A percentile compares a stretch with the other conserved stretches of the same genome.
These are phyloP conservation scores for Vimba vimba DNA, from an alignment of 2,113 vertebrate species.

Conservation along the genomic window DNA sequence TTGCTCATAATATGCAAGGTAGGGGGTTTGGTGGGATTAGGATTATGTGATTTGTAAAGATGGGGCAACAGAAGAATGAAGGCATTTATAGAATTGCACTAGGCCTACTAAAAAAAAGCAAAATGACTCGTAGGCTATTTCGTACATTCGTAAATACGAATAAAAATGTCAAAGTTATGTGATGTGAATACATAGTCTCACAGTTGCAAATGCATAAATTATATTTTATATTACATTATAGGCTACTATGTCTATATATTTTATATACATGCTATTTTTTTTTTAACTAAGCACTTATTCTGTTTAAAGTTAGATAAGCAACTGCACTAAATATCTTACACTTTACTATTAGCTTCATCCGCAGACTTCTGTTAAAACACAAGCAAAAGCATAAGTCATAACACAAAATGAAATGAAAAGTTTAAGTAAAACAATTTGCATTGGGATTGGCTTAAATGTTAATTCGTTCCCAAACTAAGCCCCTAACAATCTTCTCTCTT, in stretches of 20 bases:
- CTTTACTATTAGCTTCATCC: constrained; percentile 54
- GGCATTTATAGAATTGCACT: background rate
- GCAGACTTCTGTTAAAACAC: constrained; percentile 44
- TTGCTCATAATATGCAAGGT: background rate
- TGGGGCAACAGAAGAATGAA: background rate
- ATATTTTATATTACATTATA: constrained; percentile 47
- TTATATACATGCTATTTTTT: constrained; percentile 54
- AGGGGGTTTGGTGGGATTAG: background rate
- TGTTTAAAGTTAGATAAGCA: background rate
- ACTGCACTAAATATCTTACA: constrained; percentile 13
- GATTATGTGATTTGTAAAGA: background rate
- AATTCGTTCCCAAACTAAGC: constrained; percentile 80
- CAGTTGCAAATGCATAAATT: background rate
- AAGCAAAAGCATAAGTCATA: constrained; percentile 71
- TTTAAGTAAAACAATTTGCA: constrained; percentile 81
- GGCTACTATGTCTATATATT: background rate
- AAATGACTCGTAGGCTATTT: background rate
- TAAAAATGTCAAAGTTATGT: background rate
- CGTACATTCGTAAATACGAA: too few relatives aligned
- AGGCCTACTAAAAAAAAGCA: background rate
- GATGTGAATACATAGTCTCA: background rate
- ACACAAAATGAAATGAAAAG: constrained; percentile 80
- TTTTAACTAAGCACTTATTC: background rate
- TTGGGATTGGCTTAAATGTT: constrained; percentile 78
- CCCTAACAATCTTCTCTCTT: constrained; percentile 74